Evolutionary conservation across 2,888 invertebrate species (phyloP), one percentile per base, ranked within the genome.

Genomic region (Apodemia duryi): DNA sequence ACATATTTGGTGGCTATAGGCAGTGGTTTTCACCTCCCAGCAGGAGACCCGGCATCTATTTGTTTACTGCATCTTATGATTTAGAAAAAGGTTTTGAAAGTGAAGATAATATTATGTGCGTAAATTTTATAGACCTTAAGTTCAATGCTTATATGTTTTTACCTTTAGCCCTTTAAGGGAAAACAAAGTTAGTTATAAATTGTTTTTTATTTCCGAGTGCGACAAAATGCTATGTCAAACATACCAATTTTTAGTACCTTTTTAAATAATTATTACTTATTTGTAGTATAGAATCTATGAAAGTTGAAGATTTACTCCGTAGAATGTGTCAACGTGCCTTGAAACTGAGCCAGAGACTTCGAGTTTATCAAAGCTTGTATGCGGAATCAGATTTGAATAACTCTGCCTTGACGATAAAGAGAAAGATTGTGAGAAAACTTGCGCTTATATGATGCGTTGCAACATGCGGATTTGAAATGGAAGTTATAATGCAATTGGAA

Each of bases 321-420:
- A 57, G 11, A 29, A 28, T 57, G 13, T 57, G 28, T 13, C 54
- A 29, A 57, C 54, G 54, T 57, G 54, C 54, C 28, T 57, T 57
- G 54, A 57, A 57, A 57, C 54, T 57, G 54, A 57, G 29, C 54
- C 54, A 57, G 10, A 11, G 54, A 10, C 54, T 57, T 57, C 32
- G 29, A 11, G 29, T 57, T 54, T 57, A 57, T 57, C 54, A 57
- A 57, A 57, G 54, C 54, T 57, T 29, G 54, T 57, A 57, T 57
- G 54, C 29, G 54, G 54, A 57, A 57, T 57, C 54, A 32, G 54
- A 57, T 57, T 57, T 57, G 54, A 57, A 57, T 57, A 57, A 57
- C 54, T 57, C 54, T 28, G 32, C 29, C 54, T 57, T 57, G 32
- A 57, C 54, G 54, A 57, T 57, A 57, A 52, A 52, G 52, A 52